Conservation (phyloP, 2,888 invertebrate species). For the Sipha maydis region DNA sequence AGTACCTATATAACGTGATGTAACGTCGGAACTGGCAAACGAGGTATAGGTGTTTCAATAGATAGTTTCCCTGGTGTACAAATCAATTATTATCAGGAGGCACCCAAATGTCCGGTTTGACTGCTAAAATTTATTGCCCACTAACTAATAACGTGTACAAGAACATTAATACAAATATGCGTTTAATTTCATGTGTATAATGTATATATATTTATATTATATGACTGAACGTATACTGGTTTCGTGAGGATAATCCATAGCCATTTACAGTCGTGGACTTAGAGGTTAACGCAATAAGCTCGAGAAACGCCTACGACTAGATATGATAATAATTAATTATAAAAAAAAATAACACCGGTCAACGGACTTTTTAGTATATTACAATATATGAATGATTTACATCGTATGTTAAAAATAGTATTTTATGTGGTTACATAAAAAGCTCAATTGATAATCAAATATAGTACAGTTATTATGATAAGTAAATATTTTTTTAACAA, state of each 20-base stretch:
- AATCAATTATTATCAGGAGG: conserved; percentile 55
- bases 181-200: conserved; percentile 51
- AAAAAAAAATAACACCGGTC: conserved; percentile 42
- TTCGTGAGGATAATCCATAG: conserved; percentile 38
- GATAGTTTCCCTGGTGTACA: conserved; percentile 35
- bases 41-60: conserved; percentile 43
- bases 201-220: not conserved
- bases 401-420: not conserved
- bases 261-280: conserved; percentile 31
- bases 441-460: not conserved
- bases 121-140: conserved; percentile 52
- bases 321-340: conserved; percentile 57
- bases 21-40: conserved; percentile 7
- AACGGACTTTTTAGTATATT: conserved; percentile 30
- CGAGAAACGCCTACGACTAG: conserved; percentile 52
- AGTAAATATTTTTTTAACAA: not conserved
- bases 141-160: conserved; percentile 39
- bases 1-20: not conserved
- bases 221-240: conserved; percentile 39
- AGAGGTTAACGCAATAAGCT: conserved; percentile 41
- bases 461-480: not conserved
- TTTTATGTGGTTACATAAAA: conserved; percentile 5
- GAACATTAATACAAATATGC: conserved; percentile 57
- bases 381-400: not conserved
- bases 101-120: conserved; percentile 52